Conservation (phyloP, 2,113 vertebrate species). For the Cygnus buccinator region DNA sequence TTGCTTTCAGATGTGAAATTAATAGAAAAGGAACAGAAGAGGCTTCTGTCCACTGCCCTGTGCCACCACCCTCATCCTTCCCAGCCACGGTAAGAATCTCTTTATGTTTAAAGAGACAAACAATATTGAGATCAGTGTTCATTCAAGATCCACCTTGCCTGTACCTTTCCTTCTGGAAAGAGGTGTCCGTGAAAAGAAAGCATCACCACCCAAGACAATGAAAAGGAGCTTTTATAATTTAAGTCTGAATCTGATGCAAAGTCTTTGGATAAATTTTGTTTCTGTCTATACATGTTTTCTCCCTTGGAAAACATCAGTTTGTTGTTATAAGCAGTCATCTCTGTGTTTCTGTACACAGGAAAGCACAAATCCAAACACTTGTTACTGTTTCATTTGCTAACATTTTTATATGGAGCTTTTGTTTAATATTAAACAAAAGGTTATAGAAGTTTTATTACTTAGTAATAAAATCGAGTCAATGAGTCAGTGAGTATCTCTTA, state of each 20-base stretch:
- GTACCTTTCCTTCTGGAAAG: neutral
- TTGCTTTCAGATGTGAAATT: neutral
- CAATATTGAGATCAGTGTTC: neutral
- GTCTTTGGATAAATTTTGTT: neutral
- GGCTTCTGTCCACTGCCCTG: neutral
- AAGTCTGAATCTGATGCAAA: neutral
- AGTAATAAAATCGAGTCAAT: constrained; percentile 7
- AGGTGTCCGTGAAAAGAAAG: neutral
- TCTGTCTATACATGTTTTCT: neutral
- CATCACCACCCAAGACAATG: neutral
- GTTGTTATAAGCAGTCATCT: neutral
- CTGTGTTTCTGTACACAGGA: neutral
- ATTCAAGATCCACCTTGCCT: neutral
- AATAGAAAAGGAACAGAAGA: neutral
- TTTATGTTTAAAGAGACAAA: neutral
- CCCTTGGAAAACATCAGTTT: neutral
- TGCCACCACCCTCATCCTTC: neutral
- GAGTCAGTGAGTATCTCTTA: neutral
- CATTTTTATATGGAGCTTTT: neutral
- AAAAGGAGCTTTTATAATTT: neutral
- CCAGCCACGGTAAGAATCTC: neutral
- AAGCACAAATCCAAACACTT: neutral
- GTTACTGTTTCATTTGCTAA: neutral
- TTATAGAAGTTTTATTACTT: neutral
- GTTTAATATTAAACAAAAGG: neutral